Conservation (phyloP, 1,140 invertebrate species). For the Trialeurodes vaporariorum region DNA sequence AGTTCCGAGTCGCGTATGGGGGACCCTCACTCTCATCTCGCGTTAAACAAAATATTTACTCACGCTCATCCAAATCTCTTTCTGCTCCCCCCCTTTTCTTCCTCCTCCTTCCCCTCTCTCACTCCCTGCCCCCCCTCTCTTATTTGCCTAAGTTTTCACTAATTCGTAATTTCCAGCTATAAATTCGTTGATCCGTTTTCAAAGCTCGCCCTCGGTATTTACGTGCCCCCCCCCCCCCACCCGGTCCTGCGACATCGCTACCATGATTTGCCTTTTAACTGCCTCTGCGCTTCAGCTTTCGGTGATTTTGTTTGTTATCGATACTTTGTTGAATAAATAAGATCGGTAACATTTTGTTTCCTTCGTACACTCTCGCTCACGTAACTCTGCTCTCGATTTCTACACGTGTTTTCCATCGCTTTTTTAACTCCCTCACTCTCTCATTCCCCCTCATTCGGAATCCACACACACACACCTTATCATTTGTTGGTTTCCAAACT, state of each 20-base stretch:
- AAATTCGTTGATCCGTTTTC: neutral
- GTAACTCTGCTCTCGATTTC: no score
- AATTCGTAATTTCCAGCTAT: neutral
- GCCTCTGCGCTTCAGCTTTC: neutral
- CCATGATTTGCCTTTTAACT: no score
- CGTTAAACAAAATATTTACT: conserved; percentile 1
- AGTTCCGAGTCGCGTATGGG: no score
- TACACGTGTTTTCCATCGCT: neutral
- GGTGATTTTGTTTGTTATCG: neutral
- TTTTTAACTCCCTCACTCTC: no score
- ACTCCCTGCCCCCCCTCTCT: neutral
- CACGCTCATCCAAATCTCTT: neutral
- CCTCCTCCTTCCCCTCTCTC: no score
- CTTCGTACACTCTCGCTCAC: no score
- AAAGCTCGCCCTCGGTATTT: neutral
- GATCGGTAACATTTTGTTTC: neutral
- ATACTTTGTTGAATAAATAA: neutral
- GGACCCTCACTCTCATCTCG: neutral
- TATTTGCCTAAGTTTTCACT: neutral
- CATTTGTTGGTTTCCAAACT: no score
- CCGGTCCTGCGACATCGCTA: neutral
- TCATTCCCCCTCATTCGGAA: no score
- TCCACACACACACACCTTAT: no score
- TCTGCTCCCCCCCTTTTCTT: neutral
- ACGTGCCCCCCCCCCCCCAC: neutral